Percentiles rank a stretch among this genome's conserved stretches.
Conservation (phyloP, 2,888 invertebrate genomes). For the Agelastica alni region DNA sequence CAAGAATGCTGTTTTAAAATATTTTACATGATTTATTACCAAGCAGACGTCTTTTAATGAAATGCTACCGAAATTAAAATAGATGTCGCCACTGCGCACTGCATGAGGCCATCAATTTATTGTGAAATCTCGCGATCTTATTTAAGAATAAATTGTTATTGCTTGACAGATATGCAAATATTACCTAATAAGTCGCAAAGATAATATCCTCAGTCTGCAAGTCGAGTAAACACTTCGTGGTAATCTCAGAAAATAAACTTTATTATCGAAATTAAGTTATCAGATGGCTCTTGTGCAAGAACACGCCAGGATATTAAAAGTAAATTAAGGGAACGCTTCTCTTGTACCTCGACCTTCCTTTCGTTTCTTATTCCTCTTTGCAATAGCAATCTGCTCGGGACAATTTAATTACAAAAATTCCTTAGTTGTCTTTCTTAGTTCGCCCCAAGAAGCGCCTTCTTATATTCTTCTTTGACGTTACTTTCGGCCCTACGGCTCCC, state of each 20-base stretch:
- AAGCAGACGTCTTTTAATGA: too few relatives aligned
- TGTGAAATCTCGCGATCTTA: too few relatives aligned
- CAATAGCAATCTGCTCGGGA: constrained; percentile 5
- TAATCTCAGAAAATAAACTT: constrained; percentile 2
- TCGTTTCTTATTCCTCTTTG: neutral
- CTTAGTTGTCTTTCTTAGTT: constrained; percentile 5
- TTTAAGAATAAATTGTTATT: too few relatives aligned
- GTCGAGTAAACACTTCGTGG: neutral
- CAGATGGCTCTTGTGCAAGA: neutral
- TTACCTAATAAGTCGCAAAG: too few relatives aligned
- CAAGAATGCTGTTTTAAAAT: too few relatives aligned
- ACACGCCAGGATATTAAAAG: constrained; percentile 8
- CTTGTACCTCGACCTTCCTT: neutral
- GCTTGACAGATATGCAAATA: too few relatives aligned
- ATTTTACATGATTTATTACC: too few relatives aligned
- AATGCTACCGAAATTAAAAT: too few relatives aligned
- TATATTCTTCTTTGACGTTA: neutral
- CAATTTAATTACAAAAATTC: constrained; percentile 10
- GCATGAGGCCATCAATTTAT: too few relatives aligned
- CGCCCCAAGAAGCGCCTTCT: neutral
- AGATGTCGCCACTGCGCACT: too few relatives aligned
- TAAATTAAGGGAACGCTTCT: constrained; percentile 7
- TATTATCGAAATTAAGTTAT: constrained; percentile 18
- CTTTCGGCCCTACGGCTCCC: neutral
- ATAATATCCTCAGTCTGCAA: too few relatives aligned